Percentiles rank a stretch among this genome's conserved stretches.
These are phyloP conservation scores for Ephialtes manifestator DNA, from an alignment of 2,888 invertebrate genomes.

Conservation along the genomic window DNA sequence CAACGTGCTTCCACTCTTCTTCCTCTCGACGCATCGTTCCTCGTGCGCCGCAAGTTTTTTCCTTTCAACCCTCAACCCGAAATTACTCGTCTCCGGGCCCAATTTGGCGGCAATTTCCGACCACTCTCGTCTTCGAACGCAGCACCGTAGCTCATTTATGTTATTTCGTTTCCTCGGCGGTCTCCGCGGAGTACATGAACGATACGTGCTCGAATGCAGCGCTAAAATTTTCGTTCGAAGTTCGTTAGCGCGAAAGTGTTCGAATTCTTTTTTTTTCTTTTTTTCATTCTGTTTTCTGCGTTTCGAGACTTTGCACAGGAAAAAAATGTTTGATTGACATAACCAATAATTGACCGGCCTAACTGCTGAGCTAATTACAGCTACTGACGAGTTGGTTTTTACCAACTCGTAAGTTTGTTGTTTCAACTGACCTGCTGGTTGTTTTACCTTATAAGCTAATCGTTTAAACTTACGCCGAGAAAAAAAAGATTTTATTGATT, in stretches of 20 bases:
- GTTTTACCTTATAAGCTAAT: background rate
- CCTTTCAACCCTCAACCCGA: slow-evolving; percentile 12
- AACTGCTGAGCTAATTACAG: background rate
- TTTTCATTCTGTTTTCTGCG: background rate
- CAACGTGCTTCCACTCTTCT: background rate
- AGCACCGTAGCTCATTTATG: slow-evolving; percentile 7
- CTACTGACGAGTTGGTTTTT: background rate
- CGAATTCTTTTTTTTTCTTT: background rate
- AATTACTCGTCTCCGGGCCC: slow-evolving; percentile 40
- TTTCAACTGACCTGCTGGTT: background rate
- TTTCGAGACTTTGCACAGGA: background rate
- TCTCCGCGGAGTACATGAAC: no score
- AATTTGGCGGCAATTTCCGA: slow-evolving; percentile 55
- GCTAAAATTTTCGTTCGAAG: background rate
- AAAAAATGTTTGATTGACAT: background rate
- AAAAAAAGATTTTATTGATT: no score
- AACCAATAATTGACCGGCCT: background rate
- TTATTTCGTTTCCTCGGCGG: background rate
- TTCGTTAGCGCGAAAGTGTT: background rate
- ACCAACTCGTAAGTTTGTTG: background rate
- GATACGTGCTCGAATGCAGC: background rate
- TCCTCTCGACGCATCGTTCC: background rate
- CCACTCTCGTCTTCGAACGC: slow-evolving; percentile 47
- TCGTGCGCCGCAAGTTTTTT: slow-evolving; percentile 36
- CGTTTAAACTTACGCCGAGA: background rate